A percentile compares a stretch with the other conserved stretches of the same genome.
phyloP scores from a whole-genome alignment of 1,140 invertebrate genomes.

The Pygmarrhopalites habei region DNA sequence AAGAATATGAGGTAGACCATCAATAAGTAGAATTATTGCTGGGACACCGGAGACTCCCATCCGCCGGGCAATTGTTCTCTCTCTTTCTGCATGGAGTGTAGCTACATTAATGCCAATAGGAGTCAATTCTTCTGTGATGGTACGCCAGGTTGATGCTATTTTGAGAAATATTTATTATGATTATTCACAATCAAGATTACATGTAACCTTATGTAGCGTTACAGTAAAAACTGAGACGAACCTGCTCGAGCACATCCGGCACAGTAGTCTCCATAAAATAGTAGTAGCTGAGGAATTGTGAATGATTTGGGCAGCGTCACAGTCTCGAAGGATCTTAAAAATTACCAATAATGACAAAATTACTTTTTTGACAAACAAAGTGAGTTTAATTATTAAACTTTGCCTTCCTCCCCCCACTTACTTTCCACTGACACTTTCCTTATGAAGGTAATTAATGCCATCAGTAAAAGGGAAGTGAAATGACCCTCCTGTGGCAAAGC shows the following conservation, averaged over 20 bases:
- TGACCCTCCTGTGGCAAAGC: slow-evolving; percentile 47
- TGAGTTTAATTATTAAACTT: neutral
- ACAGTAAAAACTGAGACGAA: too few species aligned
- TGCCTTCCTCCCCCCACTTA: slow-evolving; percentile 47
- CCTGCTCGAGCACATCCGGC: slow-evolving; percentile 35
- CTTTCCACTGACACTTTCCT: slow-evolving; percentile 67
- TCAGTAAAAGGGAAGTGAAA: slow-evolving; percentile 63
- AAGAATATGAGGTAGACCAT: slow-evolving; percentile 70
- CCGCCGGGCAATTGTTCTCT: slow-evolving; percentile 63
- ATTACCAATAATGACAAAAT: slow-evolving; percentile 10
- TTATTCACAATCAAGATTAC: too few species aligned
- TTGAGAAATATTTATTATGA: too few species aligned
- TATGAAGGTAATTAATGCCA: slow-evolving; percentile 75
- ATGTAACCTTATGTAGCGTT: too few species aligned
- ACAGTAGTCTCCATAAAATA: slow-evolving; percentile 39
- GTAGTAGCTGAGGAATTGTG: slow-evolving; percentile 32
- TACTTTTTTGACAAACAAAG: neutral
- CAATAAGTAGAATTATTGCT: slow-evolving; percentile 68
- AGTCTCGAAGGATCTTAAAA: slow-evolving; percentile 36
- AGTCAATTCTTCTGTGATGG: slow-evolving; percentile 34
- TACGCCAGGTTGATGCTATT: slow-evolving; percentile 34
- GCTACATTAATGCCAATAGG: slow-evolving; percentile 44
- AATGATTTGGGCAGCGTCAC: slow-evolving; percentile 31
- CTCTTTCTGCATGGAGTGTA: slow-evolving; percentile 76
- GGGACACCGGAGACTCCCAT: slow-evolving; percentile 73